phyloP scores from a whole-genome alignment of 1,140 invertebrate genomes.

The Caenorhabditis brenneri region DNA sequence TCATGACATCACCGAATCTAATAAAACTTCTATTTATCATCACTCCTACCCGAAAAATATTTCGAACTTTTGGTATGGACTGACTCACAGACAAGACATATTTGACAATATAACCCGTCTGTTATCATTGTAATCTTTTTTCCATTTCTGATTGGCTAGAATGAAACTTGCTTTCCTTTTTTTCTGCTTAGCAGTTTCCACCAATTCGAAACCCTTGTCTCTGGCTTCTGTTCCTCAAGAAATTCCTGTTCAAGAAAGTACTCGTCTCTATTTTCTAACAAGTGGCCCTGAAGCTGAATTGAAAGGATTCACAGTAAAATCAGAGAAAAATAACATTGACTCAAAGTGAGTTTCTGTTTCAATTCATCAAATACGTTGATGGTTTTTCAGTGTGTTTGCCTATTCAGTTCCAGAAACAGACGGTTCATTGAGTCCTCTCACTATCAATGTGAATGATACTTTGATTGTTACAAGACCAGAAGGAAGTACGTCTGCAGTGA shows the following conservation, averaged over 20 bases:
- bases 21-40: not conserved
- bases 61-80: not conserved
- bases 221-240: not conserved
- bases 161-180: not conserved
- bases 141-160: not conserved
- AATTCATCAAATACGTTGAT: not conserved
- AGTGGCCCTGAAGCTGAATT: not conserved
- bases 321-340: not conserved
- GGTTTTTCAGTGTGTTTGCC: not conserved
- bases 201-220: not conserved
- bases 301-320: not conserved
- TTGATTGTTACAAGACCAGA: not conserved
- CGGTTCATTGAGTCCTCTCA: not conserved
- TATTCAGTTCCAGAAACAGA: not conserved
- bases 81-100: not conserved
- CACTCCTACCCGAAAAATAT: not conserved
- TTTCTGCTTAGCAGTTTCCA: not conserved
- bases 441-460: not conserved
- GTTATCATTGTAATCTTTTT: not conserved
- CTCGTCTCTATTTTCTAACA: not conserved
- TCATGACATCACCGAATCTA: not conserved
- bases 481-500: not conserved
- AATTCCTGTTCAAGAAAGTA: conserved; percentile 3
- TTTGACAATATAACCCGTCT: not conserved
- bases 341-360: not conserved